Percentiles rank a stretch among this genome's conserved stretches.
Evolutionary conservation across 2,888 invertebrate species (phyloP).

Genomic region (Troides helena): DNA sequence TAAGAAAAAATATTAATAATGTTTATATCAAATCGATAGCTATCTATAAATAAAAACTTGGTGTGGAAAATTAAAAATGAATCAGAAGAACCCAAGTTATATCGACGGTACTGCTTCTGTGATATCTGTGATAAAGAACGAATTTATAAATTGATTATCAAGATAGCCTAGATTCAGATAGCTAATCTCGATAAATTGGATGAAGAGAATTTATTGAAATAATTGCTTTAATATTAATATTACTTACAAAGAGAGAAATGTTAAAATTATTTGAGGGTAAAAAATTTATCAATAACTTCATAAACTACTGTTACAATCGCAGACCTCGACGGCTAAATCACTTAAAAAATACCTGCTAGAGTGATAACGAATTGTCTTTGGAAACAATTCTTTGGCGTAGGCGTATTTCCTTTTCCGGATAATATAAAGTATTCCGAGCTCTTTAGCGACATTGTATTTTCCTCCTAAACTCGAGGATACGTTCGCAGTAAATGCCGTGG

Average conservation of each 20-base stretch:
- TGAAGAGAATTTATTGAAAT: not conserved
- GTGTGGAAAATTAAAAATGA: not conserved
- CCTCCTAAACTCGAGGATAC: constrained; percentile 22
- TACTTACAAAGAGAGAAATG: no score
- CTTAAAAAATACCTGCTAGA: constrained; percentile 13
- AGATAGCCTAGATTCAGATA: no score
- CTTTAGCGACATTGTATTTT: constrained; percentile 23
- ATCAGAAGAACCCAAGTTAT: not conserved
- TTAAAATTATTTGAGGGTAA: no score
- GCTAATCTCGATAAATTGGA: not conserved
- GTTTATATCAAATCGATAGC: no score
- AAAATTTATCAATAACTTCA: no score
- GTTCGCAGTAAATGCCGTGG: constrained; percentile 4
- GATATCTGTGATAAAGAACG: not conserved
- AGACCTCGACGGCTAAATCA: constrained; percentile 1
- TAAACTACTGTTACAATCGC: not conserved
- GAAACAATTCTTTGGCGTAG: constrained; percentile 12
- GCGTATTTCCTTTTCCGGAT: constrained; percentile 13
- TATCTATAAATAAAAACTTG: not conserved
- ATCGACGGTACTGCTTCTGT: not conserved
- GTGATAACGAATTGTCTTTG: constrained; percentile 22
- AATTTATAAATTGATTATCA: not conserved
- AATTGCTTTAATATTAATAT: not conserved
- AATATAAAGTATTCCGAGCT: constrained; percentile 16
- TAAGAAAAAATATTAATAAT: no score